Percentiles rank a stretch among this genome's conserved stretches.
These are phyloP conservation scores for Apolygus lucorum DNA, from an alignment of 1,140 invertebrate genomes.

Conservation along the genomic window DNA sequence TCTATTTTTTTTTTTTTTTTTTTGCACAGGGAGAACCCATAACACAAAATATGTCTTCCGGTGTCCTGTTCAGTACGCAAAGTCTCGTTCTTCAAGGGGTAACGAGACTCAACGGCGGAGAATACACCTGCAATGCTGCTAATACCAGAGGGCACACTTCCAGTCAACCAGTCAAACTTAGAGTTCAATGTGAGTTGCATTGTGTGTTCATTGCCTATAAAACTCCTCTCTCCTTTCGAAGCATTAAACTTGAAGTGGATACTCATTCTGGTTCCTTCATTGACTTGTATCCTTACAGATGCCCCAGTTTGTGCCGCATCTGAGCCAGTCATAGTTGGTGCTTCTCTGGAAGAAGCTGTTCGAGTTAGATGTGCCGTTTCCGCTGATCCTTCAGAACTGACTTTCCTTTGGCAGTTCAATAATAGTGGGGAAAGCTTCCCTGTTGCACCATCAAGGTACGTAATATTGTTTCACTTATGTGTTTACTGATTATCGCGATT, in stretches of 20 bases:
- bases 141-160: conserved; percentile 75
- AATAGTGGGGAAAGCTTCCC: conserved; percentile 77
- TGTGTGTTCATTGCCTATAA: no score
- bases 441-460: conserved; percentile 54
- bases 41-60: conserved; percentile 70
- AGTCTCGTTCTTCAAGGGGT: conserved; percentile 78
- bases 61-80: conserved; percentile 77
- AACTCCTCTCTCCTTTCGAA: no score
- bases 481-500: no score
- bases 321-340: conserved; percentile 61
- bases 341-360: conserved; percentile 70
- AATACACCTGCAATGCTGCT: conserved; percentile 71
- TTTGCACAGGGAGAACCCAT: conserved; percentile 60
- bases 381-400: conserved; percentile 72
- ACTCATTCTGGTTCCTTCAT: no score
- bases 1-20: no score
- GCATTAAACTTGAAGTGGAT: not conserved
- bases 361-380: conserved; percentile 74
- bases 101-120: conserved; percentile 65
- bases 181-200: conserved; percentile 70
- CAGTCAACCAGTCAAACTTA: conserved; percentile 61
- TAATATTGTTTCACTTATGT: no score
- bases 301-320: conserved; percentile 65
- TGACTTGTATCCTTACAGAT: conserved; percentile 45
- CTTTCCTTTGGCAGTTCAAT: conserved; percentile 82